phyloP scores from a whole-genome alignment of 2,888 invertebrate genomes.

The Melolontha melolontha region DNA sequence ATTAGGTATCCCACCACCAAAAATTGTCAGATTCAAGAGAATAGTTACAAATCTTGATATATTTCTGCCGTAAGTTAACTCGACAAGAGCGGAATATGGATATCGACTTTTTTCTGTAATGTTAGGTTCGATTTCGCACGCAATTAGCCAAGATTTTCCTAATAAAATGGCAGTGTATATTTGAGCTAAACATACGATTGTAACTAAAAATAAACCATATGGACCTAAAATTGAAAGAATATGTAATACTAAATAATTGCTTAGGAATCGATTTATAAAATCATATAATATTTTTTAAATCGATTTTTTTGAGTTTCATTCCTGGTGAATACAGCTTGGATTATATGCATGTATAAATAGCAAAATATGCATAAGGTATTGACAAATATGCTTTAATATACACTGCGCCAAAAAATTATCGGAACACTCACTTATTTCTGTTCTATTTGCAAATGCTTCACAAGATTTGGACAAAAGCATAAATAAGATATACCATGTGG shows the following conservation, averaged over 20 bases:
- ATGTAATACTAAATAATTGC: slow-evolving; percentile 11
- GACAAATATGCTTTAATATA: too few species aligned
- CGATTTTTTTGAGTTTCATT: too few species aligned
- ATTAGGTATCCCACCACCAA: slow-evolving; percentile 83
- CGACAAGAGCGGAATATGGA: slow-evolving; percentile 87
- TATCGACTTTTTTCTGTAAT: slow-evolving; percentile 70
- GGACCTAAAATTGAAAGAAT: slow-evolving; percentile 68
- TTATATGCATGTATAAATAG: too few species aligned
- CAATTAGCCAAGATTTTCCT: slow-evolving; percentile 85
- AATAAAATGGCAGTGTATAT: slow-evolving; percentile 85
- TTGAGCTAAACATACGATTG: slow-evolving; percentile 77
- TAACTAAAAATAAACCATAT: slow-evolving; percentile 77
- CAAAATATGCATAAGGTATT: too few species aligned
- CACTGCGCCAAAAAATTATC: too few species aligned
- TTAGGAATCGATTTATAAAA: background rate
- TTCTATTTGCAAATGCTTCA: too few species aligned
- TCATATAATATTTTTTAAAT: too few species aligned
- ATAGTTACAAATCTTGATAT: slow-evolving; percentile 75
- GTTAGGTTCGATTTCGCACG: slow-evolving; percentile 77
- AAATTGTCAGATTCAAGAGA: slow-evolving; percentile 80
- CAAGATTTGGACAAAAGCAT: too few species aligned
- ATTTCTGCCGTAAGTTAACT: slow-evolving; percentile 78
- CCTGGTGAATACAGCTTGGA: too few species aligned
- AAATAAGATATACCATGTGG: too few species aligned
- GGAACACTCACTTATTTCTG: too few species aligned